Conservation (phyloP, 2,888 invertebrate genomes). For the Synergus umbraculus region DNA sequence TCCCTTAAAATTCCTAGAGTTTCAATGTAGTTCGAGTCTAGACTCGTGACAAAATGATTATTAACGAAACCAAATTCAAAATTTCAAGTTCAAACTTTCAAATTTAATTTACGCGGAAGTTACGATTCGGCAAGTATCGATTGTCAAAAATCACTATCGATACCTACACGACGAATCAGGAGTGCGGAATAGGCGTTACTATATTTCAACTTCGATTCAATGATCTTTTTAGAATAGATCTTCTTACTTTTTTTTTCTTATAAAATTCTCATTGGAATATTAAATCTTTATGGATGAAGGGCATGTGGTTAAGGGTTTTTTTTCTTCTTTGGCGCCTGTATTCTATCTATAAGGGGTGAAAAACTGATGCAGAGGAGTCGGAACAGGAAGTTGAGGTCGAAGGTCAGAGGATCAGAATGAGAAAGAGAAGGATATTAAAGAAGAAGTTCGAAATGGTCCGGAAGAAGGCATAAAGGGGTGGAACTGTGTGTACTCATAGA, state of each 20-base stretch:
- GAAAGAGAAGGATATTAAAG: conserved; percentile 42
- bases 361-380: conserved; percentile 53
- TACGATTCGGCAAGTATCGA: too few relatives aligned
- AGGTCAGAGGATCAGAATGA: conserved; percentile 43
- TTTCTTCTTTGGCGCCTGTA: conserved; percentile 56
- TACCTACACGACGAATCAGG: too few relatives aligned
- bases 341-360: conserved; percentile 66
- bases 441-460: conserved; percentile 9
- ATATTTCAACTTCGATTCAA: too few relatives aligned
- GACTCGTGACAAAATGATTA: too few relatives aligned
- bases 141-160: too few relatives aligned
- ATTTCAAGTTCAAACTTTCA: too few relatives aligned
- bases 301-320: not conserved
- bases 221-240: too few relatives aligned
- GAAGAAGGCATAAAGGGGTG: conserved; percentile 35
- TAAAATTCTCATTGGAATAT: not conserved
- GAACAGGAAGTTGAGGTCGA: conserved; percentile 45
- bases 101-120: too few relatives aligned
- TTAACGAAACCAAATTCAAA: too few relatives aligned
- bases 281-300: not conserved
- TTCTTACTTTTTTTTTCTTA: not conserved
- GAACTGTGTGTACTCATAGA: conserved; percentile 40
- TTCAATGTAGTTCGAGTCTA: too few relatives aligned
- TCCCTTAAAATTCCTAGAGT: too few relatives aligned
- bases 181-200: too few relatives aligned